Evolutionary conservation across 2,113 vertebrate genomes (phyloP).

Genomic region (Nothoprocta perdicaria): DNA sequence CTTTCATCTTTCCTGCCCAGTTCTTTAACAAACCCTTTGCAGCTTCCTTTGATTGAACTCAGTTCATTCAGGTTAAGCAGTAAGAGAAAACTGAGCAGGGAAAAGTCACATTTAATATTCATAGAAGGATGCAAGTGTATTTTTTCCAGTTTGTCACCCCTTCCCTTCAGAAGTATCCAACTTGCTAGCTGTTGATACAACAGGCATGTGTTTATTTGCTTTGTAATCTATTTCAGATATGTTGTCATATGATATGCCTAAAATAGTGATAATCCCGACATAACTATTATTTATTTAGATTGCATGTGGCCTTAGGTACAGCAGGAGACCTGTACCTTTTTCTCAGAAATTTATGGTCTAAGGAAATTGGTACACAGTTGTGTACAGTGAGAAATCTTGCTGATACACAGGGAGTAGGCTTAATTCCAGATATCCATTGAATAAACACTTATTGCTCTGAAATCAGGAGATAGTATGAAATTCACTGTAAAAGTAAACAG

Average conservation of each 20-base stretch:
- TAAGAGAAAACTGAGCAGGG: slow-evolving; percentile 33
- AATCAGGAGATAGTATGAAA: not conserved
- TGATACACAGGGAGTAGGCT: not conserved
- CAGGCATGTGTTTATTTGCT: not conserved
- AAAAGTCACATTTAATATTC: slow-evolving; percentile 35
- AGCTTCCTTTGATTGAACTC: slow-evolving; percentile 47
- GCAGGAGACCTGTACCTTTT: not conserved
- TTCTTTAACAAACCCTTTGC: slow-evolving; percentile 30
- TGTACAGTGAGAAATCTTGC: not conserved
- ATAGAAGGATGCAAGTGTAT: not conserved
- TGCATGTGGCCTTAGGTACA: not conserved
- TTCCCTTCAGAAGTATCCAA: slow-evolving; percentile 25
- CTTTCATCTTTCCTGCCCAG: slow-evolving; percentile 42
- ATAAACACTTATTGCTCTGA: not conserved
- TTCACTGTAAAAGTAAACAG: not conserved
- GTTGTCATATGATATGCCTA: not conserved
- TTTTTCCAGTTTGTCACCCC: slow-evolving; percentile 23
- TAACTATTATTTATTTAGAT: not conserved
- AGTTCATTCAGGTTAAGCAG: slow-evolving; percentile 15
- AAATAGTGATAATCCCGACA: not conserved
- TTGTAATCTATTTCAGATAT: not conserved
- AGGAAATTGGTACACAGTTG: not conserved
- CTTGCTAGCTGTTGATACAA: not conserved
- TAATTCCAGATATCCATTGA: not conserved
- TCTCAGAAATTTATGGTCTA: not conserved